Conservation (phyloP, 2,797 vertebrate species). For the Trachurus trachurus region DNA sequence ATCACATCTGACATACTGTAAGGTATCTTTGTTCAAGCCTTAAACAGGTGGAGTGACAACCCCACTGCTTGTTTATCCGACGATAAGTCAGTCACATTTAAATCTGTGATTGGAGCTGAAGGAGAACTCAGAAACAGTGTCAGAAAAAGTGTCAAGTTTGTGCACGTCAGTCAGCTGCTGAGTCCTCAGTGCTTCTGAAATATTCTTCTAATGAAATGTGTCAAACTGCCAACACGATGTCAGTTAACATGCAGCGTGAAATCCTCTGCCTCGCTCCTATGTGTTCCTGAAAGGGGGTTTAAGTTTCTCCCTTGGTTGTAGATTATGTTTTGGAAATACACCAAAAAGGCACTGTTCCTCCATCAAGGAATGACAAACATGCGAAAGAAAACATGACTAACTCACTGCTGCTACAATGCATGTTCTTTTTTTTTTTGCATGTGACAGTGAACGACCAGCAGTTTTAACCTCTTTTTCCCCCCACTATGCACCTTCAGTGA, state of each 20-base stretch:
- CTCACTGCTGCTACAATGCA: slow-evolving; percentile 9
- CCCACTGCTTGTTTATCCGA: neutral
- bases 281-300: slow-evolving; percentile 16
- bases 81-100: slow-evolving; percentile 7
- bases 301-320: neutral
- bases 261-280: neutral
- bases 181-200: neutral
- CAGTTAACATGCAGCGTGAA: neutral
- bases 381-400: slow-evolving; percentile 4
- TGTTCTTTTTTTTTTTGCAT: neutral
- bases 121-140: slow-evolving; percentile 30
- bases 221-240: neutral
- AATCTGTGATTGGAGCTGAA: neutral
- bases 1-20: neutral
- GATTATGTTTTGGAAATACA: slow-evolving; percentile 22
- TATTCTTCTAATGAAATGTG: neutral
- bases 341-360: slow-evolving; percentile 74
- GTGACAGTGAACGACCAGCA: slow-evolving; percentile 14
- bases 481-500: neutral
- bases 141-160: neutral
- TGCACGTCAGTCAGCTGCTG: neutral
- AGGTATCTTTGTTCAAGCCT: slow-evolving; percentile 32
- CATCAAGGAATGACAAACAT: slow-evolving; percentile 25
- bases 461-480: neutral
- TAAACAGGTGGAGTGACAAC: neutral